phyloP scores from a whole-genome alignment of 1,140 invertebrate species.

The Popillia japonica region DNA sequence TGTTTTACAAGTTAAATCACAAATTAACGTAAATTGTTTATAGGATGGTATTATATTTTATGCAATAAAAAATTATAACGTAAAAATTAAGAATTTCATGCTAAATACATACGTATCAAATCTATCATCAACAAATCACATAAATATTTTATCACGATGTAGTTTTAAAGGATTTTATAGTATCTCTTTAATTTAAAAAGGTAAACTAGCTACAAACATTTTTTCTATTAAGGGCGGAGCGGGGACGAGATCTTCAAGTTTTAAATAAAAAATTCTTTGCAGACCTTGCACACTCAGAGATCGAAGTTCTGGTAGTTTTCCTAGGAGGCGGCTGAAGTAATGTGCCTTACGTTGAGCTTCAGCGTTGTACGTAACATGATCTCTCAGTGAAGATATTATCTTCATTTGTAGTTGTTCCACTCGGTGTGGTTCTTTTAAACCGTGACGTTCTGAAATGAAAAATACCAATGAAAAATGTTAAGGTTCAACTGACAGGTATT shows the following conservation, averaged over 20 bases:
- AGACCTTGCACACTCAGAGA: slow-evolving; percentile 92
- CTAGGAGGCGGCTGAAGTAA: slow-evolving; percentile 90
- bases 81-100: slow-evolving; percentile 37
- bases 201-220: slow-evolving; percentile 92
- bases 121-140: slow-evolving; percentile 49
- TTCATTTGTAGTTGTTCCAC: slow-evolving; percentile 96
- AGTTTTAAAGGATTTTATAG: slow-evolving; percentile 40
- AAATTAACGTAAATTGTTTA: not conserved
- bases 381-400: slow-evolving; percentile 90
- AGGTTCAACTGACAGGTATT: slow-evolving; percentile 35
- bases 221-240: slow-evolving; percentile 92
- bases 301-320: slow-evolving; percentile 89
- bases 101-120: slow-evolving; percentile 42
- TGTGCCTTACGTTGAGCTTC: slow-evolving; percentile 88
- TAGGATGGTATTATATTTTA: not conserved
- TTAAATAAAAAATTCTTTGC: slow-evolving; percentile 93
- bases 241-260: slow-evolving; percentile 90
- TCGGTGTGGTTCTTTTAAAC: slow-evolving; percentile 87
- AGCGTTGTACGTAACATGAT: slow-evolving; percentile 93
- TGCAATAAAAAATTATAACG: not conserved
- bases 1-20: not conserved
- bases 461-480: slow-evolving; percentile 40
- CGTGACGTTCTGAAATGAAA: slow-evolving; percentile 83
- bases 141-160: slow-evolving; percentile 49
- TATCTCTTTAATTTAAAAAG: slow-evolving; percentile 72